phyloP scores from a whole-genome alignment of 2,888 invertebrate species.

The Seira ritae region DNA sequence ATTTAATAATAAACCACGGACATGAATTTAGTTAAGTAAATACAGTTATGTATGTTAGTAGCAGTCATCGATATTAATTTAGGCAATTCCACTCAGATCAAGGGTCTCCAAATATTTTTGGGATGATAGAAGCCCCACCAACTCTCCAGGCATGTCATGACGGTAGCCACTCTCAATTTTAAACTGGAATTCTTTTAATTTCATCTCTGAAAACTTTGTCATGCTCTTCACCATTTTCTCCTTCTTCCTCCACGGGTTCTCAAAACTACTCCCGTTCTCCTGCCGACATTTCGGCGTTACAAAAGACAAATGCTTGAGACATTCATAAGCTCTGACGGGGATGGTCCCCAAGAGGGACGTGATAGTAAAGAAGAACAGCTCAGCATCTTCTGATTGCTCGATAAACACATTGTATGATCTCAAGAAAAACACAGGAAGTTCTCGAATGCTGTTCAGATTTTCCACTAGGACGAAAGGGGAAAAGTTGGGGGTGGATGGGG shows the following conservation, averaged over 20 bases:
- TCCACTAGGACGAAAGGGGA: conserved; percentile 25
- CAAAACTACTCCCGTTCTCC: no score
- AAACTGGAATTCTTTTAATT: conserved; percentile 15
- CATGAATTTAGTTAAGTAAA: no score
- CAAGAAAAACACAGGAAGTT: conserved; percentile 33
- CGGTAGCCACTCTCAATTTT: conserved; percentile 13
- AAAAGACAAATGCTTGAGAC: conserved; percentile 22
- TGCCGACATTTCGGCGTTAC: conserved; percentile 28
- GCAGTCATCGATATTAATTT: background rate
- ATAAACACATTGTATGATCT: conserved; percentile 3
- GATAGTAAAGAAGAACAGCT: conserved; percentile 53
- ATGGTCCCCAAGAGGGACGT: conserved; percentile 31
- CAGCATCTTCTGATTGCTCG: conserved; percentile 31
- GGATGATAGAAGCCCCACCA: background rate
- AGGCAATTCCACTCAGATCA: background rate
- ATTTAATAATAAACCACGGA: no score
- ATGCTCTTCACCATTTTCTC: conserved; percentile 10
- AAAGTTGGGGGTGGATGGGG: conserved; percentile 30
- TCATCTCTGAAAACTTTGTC: background rate
- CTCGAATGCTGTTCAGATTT: conserved; percentile 30
- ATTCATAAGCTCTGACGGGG: conserved; percentile 25
- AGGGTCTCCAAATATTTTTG: background rate
- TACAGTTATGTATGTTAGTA: no score
- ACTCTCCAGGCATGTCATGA: conserved; percentile 19
- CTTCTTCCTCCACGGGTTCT: background rate